Base-by-base conservation (phyloP, 53 echinoderm and acorn worm genomes). In the Apostichopus leukothele region DNA sequence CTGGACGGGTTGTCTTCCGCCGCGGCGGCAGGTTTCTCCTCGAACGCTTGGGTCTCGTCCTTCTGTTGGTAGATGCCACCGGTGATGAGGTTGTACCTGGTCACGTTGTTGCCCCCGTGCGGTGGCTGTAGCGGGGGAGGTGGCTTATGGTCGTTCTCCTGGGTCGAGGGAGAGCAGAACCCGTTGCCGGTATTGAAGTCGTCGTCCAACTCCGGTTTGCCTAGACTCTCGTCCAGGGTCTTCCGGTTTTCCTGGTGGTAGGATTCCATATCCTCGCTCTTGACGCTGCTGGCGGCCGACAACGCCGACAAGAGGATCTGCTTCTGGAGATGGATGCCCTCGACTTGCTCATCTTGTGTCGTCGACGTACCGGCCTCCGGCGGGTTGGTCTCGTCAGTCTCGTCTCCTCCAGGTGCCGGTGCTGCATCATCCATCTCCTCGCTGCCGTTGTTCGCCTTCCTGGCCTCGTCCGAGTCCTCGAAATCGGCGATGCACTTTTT, bases 401-500 rank as follows among this genome's bases (percentile, higher is more conserved):
- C 12, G 7, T 22, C 89, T 21, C 26, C 74, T 20, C 84, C 83
- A 22, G 79, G 73, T 3, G 85, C 89, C 27, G 81, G 83, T 4
- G 54, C 26, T 78, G 52, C 53, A 50, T n/a, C 55, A 12, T 54
- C 79, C 80, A 79, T 16, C 63, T 89, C 79, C 76, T 83, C 86
- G 21, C 53, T 83, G 20, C 86, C 83, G 53, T 92, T 86, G 52
- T 53, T 74, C 75, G 84, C 86, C 63, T 85, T 79, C 61, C 63
- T 60, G 9, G 83, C 16, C 19, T 79, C 88, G 7, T 93, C 91
- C 8, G 88, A 57, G 18, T 93, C 91, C 73, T 95, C 96, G 50
- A 95, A 96, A 79, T 95, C 95, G 5, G 90, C 96, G 75, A 96
- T 96, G 92, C 96, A 96, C 87, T 96, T 96, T 78, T 91, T 92